A percentile compares a stretch with the other conserved stretches of the same genome.
These are phyloP conservation scores for Anadara kagoshimensis DNA, from an alignment of 1,140 invertebrate genomes.

Conservation along the genomic window DNA sequence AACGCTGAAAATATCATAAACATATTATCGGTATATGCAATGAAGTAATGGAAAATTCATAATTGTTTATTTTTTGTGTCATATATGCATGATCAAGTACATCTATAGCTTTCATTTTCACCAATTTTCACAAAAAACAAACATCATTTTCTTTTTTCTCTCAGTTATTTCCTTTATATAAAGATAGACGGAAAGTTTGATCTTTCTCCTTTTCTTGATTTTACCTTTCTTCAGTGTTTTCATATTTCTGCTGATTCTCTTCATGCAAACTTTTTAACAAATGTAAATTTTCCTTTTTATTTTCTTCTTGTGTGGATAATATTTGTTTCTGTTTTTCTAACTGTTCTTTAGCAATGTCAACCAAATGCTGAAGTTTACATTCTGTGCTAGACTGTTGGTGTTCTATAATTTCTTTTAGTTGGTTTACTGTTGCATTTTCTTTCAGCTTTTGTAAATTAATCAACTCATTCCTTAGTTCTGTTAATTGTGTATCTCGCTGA, in stretches of 20 bases:
- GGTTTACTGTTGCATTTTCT: not conserved
- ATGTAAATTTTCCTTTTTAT: slow-evolving; percentile 8
- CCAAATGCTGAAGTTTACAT: not conserved
- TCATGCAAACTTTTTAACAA: not conserved
- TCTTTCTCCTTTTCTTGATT: too few species aligned
- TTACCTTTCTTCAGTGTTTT: too few species aligned
- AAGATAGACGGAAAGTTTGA: too few species aligned
- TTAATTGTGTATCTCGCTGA: slow-evolving; percentile 16
- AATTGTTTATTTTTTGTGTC: too few species aligned
- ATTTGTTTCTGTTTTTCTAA: slow-evolving; percentile 8
- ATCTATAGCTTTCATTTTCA: too few species aligned
- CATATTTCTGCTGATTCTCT: not conserved
- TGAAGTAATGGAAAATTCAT: too few species aligned
- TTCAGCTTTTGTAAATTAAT: not conserved
- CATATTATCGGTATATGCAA: too few species aligned
- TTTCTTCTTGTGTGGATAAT: slow-evolving; percentile 7
- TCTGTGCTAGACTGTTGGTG: not conserved
- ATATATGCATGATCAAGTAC: too few species aligned
- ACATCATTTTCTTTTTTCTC: too few species aligned
- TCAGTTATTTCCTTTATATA: too few species aligned
- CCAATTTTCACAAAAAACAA: too few species aligned
- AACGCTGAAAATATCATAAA: too few species aligned
- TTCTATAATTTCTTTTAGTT: not conserved
- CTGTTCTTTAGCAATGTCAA: slow-evolving; percentile 6
- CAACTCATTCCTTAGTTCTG: not conserved